Percentiles rank a stretch among this genome's conserved stretches.
These are phyloP conservation scores for Lycia hirtaria DNA, from an alignment of 2,888 invertebrate species.

Conservation along the genomic window DNA sequence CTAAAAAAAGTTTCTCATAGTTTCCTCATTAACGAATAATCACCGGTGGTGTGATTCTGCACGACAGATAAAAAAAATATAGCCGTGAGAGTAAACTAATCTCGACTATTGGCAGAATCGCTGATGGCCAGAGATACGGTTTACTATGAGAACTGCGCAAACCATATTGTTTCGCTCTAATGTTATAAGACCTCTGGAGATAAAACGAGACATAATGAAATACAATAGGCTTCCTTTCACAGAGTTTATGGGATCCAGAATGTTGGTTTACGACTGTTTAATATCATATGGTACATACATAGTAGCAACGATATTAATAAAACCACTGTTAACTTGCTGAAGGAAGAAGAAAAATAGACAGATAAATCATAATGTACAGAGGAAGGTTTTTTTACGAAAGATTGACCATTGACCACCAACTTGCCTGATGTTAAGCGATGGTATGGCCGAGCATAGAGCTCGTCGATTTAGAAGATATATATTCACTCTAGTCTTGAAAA, in stretches of 20 bases:
- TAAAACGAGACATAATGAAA: slow-evolving; percentile 32
- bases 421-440: too few relatives aligned
- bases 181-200: slow-evolving; percentile 22
- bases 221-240: slow-evolving; percentile 35
- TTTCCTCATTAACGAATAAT: slow-evolving; percentile 28
- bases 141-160: slow-evolving; percentile 34
- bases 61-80: slow-evolving; percentile 22
- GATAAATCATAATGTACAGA: not conserved
- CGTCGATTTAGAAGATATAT: too few relatives aligned
- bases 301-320: not conserved
- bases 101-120: slow-evolving; percentile 33
- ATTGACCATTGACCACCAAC: too few relatives aligned
- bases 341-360: not conserved
- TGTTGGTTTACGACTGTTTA: slow-evolving; percentile 3
- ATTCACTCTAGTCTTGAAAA: too few relatives aligned
- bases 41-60: slow-evolving; percentile 33
- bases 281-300: slow-evolving; percentile 2
- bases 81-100: slow-evolving; percentile 34
- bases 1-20: not conserved
- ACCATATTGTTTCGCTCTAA: slow-evolving; percentile 29
- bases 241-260: slow-evolving; percentile 5
- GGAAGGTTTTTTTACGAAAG: not conserved
- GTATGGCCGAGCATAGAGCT: too few relatives aligned
- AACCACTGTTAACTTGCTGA: too few relatives aligned
- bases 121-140: slow-evolving; percentile 43